Base-by-base conservation (phyloP, 2,888 invertebrate genomes). In the Beris morrisii region DNA sequence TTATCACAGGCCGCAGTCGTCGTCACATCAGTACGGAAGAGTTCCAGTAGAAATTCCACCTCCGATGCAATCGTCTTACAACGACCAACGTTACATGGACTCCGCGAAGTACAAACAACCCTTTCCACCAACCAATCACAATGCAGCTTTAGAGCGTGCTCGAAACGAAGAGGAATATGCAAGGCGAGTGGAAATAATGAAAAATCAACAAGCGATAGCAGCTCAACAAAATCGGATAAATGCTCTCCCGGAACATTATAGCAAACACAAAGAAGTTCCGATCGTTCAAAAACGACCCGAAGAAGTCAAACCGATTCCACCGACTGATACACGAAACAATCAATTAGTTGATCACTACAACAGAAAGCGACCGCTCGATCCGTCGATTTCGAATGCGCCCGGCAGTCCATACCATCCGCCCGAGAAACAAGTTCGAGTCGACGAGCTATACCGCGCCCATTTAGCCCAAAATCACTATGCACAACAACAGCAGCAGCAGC, bases 321-420 rank as follows among this genome's bases (percentile, higher is more conserved):
- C 12, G 13, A 22, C 3, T 3, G 22, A 22, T 22, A 22, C 22
- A 22, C 22, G 22, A 22, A 46, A 46, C 12, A 28, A 45, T 12
- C 61, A 50, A 4, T 13, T 22, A 15, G 50, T 4, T 9, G 15
- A 31, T 7, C 44, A 50, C 15, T 61, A 61, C 28, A 7, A 38
- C 43, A 57, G 64, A 52, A 72, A 71, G 70, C 71, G 72, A 22
- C 69, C 73, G 11, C 53, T 53, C 56, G 56, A 7, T 11, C 53
- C 13, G 3, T 32, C 45, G 12, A 30, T 5, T 30, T 0, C 50
- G 11, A 30, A 13, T 31, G 11, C 9, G 6, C 6, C 15, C 15
- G 31, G 28, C 4, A 56, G 52, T 32, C 38, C 52, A 38, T 67
- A 67, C 30, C 66, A 66, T 15, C 67, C 69, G 11, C 66, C 70